Conservation (phyloP, 2,797 vertebrate species). For the Orientallactaga sibirica region DNA sequence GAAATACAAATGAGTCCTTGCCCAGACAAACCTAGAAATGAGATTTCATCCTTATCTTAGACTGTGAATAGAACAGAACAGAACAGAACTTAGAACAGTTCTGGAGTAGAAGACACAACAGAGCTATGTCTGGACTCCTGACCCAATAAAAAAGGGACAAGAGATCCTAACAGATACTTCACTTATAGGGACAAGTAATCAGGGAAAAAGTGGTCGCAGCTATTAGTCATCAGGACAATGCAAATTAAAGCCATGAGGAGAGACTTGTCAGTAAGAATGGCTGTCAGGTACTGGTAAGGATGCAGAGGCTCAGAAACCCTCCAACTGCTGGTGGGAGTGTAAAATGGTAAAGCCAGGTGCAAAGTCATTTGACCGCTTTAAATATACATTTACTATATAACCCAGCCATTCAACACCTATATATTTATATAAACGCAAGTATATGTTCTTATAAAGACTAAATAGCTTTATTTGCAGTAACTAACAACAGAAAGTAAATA, state of each 20-base stretch:
- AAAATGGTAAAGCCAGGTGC: not conserved
- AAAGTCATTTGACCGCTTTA: not conserved
- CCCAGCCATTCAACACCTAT: too few relatives aligned
- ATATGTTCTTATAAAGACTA: not conserved
- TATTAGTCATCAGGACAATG: not conserved
- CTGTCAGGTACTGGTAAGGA: too few relatives aligned
- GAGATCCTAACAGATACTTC: not conserved
- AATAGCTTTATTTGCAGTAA: not conserved
- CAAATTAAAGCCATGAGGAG: not conserved
- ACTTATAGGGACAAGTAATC: not conserved
- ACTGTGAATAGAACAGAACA: not conserved
- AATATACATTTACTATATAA: not conserved
- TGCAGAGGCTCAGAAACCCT: not conserved
- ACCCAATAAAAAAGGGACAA: not conserved
- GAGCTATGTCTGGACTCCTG: not conserved
- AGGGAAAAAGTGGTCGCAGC: not conserved
- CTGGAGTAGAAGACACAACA: not conserved
- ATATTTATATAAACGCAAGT: too few relatives aligned
- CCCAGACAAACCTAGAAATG: not conserved
- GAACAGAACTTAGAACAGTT: not conserved
- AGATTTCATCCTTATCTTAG: not conserved
- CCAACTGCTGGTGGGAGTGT: not conserved
- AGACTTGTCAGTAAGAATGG: not conserved
- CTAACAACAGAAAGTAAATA: not conserved
- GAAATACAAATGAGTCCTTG: not conserved